These are phyloP conservation scores for Enteromius unitaeniatus DNA, from an alignment of 2,797 vertebrate species.

Conservation along the genomic window DNA sequence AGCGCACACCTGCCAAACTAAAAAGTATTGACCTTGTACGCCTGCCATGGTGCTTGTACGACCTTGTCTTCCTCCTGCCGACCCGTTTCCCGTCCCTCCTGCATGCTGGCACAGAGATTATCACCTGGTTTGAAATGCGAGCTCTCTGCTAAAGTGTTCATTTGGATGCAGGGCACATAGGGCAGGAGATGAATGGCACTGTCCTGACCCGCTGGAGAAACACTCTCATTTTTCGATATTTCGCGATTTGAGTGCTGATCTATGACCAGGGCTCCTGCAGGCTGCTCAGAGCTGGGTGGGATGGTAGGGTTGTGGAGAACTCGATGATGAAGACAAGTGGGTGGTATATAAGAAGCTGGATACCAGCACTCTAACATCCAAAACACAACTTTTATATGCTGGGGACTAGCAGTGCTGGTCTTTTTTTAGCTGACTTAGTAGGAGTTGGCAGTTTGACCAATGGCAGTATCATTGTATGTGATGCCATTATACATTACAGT, in stretches of 20 bases:
- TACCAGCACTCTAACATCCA: not conserved
- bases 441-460: conserved; percentile 4
- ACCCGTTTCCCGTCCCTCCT: conserved; percentile 51
- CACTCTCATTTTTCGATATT: conserved; percentile 67
- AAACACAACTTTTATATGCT: not conserved
- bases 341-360: conserved; percentile 13
- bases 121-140: conserved; percentile 58
- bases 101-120: conserved; percentile 60
- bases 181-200: conserved; percentile 69
- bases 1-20: conserved; percentile 72
- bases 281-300: conserved; percentile 4
- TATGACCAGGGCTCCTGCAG: conserved; percentile 62
- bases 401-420: not conserved
- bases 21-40: conserved; percentile 80
- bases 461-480: not conserved
- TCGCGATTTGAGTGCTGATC: conserved; percentile 66
- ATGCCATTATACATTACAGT: not conserved
- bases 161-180: conserved; percentile 69
- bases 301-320: conserved; percentile 44
- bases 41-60: conserved; percentile 46
- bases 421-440: conserved; percentile 14
- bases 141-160: conserved; percentile 59
- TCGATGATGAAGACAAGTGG: conserved; percentile 23
- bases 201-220: conserved; percentile 70
- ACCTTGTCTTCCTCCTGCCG: conserved; percentile 52